Conservation (phyloP, 2,113 vertebrate species). For the Merops nubicus region DNA sequence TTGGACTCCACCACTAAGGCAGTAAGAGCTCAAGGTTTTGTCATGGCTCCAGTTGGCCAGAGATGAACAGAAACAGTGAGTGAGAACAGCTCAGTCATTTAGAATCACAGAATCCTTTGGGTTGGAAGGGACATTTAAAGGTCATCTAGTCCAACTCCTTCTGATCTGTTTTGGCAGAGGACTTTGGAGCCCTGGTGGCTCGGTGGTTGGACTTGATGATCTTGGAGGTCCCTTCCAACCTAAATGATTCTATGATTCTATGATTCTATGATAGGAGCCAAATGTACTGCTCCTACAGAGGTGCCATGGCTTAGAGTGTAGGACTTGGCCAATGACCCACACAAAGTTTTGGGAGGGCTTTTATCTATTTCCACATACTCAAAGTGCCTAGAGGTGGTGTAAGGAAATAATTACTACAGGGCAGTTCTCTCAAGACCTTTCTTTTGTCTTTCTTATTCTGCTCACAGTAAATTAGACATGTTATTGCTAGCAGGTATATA, state of each 20-base stretch:
- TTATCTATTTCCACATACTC: neutral
- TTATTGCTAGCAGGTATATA: neutral
- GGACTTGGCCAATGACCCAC: neutral
- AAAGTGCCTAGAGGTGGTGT: neutral
- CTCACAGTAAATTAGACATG: conserved; percentile 8
- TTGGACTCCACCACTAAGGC: neutral
- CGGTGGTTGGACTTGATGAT: too few species aligned
- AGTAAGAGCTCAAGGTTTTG: neutral
- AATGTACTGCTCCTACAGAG: neutral
- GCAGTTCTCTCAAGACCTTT: neutral
- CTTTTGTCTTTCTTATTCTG: neutral
- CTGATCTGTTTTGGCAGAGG: too few species aligned
- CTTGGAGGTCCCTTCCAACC: too few species aligned
- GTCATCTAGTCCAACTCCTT: neutral
- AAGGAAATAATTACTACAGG: neutral
- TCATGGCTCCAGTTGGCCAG: neutral
- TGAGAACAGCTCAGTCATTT: neutral
- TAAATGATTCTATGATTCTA: too few species aligned
- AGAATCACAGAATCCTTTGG: too few species aligned
- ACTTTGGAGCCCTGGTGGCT: too few species aligned
- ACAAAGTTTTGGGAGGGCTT: neutral
- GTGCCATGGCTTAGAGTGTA: rapidly evolving
- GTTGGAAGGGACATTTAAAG: too few species aligned
- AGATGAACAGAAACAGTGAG: neutral
- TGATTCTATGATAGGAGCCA: too few species aligned